Percentiles rank a stretch among this genome's conserved stretches.
These are phyloP conservation scores for Poeciliopsis presidionis DNA, from an alignment of 2,797 vertebrate genomes.

Conservation along the genomic window DNA sequence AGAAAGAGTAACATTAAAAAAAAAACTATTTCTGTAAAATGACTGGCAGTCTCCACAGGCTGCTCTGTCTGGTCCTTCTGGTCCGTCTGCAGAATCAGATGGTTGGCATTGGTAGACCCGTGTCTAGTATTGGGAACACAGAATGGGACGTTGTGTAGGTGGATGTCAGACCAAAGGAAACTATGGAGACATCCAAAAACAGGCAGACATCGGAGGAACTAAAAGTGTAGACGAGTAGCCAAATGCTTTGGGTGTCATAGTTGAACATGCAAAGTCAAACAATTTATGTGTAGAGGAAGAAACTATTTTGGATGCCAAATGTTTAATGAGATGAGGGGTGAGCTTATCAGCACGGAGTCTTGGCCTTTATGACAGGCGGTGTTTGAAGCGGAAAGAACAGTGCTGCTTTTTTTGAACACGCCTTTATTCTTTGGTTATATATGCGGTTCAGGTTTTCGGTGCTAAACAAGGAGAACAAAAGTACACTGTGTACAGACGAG, in stretches of 20 bases:
- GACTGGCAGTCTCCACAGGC: conserved; percentile 38
- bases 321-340: conserved; percentile 1
- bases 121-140: conserved; percentile 42
- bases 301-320: conserved; percentile 12
- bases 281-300: conserved; percentile 7
- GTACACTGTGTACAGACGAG: conserved; percentile 30
- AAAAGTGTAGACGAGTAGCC: background rate
- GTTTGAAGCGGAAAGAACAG: background rate
- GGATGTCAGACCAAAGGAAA: conserved; percentile 49
- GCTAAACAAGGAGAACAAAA: conserved; percentile 19
- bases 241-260: conserved; percentile 5
- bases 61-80: conserved; percentile 67
- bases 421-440: conserved; percentile 11
- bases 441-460: conserved; percentile 21
- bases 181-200: conserved; percentile 42
- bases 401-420: conserved; percentile 1
- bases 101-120: conserved; percentile 58
- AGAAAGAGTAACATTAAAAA: conserved; percentile 11
- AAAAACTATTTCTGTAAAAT: conserved; percentile 29
- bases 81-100: conserved; percentile 73
- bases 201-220: conserved; percentile 8
- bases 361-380: conserved; percentile 2
- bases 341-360: conserved; percentile 20
- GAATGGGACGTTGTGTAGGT: conserved; percentile 30
- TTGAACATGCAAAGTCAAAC: conserved; percentile 25